These are phyloP conservation scores for Drosophila littoralis DNA, from an alignment of 1,140 invertebrate species.

Conservation along the genomic window DNA sequence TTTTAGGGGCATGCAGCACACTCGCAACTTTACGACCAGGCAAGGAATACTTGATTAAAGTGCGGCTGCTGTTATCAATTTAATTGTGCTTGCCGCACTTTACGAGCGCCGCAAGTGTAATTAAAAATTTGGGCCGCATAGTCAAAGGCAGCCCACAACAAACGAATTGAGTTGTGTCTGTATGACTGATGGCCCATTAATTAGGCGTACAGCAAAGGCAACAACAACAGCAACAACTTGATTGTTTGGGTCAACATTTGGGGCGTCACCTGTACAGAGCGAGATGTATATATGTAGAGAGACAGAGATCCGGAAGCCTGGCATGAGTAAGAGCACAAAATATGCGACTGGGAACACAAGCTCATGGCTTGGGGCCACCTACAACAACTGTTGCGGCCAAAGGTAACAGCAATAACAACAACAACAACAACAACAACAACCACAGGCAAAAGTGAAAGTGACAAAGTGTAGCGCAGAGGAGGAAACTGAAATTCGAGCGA, in stretches of 20 bases:
- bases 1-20: background rate
- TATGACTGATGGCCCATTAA: slow-evolving; percentile 20
- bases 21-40: slow-evolving; percentile 42
- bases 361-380: slow-evolving; percentile 41
- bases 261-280: slow-evolving; percentile 28
- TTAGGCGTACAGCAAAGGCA: slow-evolving; percentile 6
- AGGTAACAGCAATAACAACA: slow-evolving; percentile 34
- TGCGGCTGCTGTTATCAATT: slow-evolving; percentile 32
- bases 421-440: slow-evolving; percentile 23
- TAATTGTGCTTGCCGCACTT: slow-evolving; percentile 36
- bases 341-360: slow-evolving; percentile 51
- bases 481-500: slow-evolving; percentile 60
- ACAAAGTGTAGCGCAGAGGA: slow-evolving; percentile 57
- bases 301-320: slow-evolving; percentile 34
- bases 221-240: slow-evolving; percentile 17
- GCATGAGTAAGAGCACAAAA: slow-evolving; percentile 42
- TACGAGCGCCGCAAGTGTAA: slow-evolving; percentile 32
- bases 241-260: slow-evolving; percentile 35
- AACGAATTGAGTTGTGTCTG: slow-evolving; percentile 3
- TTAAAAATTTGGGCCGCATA: slow-evolving; percentile 27
- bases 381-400: slow-evolving; percentile 46
- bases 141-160: slow-evolving; percentile 10
- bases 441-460: slow-evolving; percentile 68
- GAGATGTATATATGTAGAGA: background rate
- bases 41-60: slow-evolving; percentile 35